Evolutionary conservation across 2,888 invertebrate genomes (phyloP), one percentile per base, ranked within the genome.

Genomic region (Drosophila cyrtoloma): DNA sequence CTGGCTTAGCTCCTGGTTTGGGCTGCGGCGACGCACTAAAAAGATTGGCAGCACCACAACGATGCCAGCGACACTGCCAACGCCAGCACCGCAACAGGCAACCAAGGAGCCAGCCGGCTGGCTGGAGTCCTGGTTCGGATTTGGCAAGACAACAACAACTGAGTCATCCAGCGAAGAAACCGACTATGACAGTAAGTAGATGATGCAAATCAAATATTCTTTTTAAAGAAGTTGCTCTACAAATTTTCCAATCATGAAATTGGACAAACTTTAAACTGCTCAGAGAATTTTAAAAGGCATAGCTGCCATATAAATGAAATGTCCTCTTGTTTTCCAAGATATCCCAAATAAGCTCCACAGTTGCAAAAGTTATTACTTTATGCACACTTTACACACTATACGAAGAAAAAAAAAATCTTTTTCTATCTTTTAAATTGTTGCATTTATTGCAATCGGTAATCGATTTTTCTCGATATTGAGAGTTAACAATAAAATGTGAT

Each of bases 1-100:
- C 56, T 93, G 93, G 93, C 81, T 93, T 4, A 81, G 86, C 50
- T 92, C 93, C 3, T 92, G 86, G 92, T 93, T 93, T 67, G 84
- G 90, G 12, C 76, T 87, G 7, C 84, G 84, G 51, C 83, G 89
- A 3, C 84, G 82, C n/a, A 84, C 70, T 30, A 91, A 86, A 58
- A 91, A 88, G 66, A 92, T 90, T 67, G 84, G 84, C 33, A 88
- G 82, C 69, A 90, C 89, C 37, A 91, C 90, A 19, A 83, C 83
- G 6, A 70, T 77, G 42, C 75, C 86, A 3, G 14, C 33, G 57
- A 53, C 33, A 14, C 65, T 67, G 30, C 71, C 79, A 5, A 57
- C 77, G 3, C 68, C 80, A 37, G 62, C 79, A 12, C 68, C 76
- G 3, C 32, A 62, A 12, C 19, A 62, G 5, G 75, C 85, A n/a